Evolutionary conservation across 2,888 invertebrate genomes (phyloP), one percentile per base, ranked within the genome.

Genomic region (Hypselothyrea guttata): DNA sequence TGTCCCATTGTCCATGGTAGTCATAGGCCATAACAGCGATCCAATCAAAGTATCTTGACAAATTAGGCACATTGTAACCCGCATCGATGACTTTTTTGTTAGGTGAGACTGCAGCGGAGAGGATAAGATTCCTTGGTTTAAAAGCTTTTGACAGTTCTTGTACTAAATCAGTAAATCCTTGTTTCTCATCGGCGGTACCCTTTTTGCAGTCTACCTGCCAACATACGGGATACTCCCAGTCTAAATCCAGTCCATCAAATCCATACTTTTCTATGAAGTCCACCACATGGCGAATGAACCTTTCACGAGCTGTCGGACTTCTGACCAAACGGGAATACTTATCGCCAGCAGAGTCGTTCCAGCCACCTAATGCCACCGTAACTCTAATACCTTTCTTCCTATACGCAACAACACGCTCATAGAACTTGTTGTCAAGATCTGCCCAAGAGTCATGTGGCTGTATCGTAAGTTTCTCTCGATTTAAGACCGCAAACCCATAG

Each of bases 221-320:
- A 86, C 97, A 97, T 66, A 94, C 95, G 0, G 97, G 97, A 88
- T 97, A 98, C 86, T 98, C 97, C 97, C 97, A 98, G 87, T 97
- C 97, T 22, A 98, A 91, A 89, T 98, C 97, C 33, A 98, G 90
- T 3, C 98, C 98, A 85, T 98, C 97, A 75, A 98, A 98, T 51
- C 93, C 93, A 76, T 95, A 93, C 65, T 94, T 92, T 61, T 94
- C 93, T 53, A 97, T 92, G 85, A 97, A 97, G 74, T 94, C 93
- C 0, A 95, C 71, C 0, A 94, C 94, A 74, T 96, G 94, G 0
- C 92, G 91, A 11, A 96, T 92, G 83, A 97, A 97, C 66, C 92
- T 92, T 22, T 92, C 91, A 53, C 97, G 91, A 0, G 95, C 93
- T 0, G 92, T 90, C 0, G 94, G 92, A 84, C 92, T 94, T 87